Conservation (phyloP, 2,888 invertebrate genomes). For the Lasioglossum calceatum region DNA sequence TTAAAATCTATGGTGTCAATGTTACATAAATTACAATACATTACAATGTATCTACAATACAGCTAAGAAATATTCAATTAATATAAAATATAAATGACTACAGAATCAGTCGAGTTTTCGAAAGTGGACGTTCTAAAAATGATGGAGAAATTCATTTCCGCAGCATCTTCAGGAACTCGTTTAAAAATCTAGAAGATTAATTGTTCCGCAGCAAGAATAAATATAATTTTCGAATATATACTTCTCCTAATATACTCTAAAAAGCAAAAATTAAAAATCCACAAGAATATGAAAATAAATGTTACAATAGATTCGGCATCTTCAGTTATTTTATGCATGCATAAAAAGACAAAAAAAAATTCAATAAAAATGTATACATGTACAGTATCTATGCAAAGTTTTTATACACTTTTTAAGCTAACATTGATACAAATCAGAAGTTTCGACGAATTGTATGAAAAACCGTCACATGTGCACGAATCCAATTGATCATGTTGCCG, state of each 20-base stretch:
- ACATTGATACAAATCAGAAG: background rate
- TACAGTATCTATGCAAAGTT: background rate
- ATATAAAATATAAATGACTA: background rate
- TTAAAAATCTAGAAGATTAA: background rate
- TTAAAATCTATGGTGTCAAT: constrained; percentile 8
- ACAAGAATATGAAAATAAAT: background rate
- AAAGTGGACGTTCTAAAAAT: background rate
- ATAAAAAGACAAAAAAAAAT: background rate
- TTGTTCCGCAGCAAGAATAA: background rate
- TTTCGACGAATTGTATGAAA: constrained; percentile 1
- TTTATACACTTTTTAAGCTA: background rate
- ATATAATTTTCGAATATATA: background rate
- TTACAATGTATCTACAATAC: background rate
- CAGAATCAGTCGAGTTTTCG: background rate
- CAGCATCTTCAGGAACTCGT: background rate
- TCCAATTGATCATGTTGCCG: constrained; percentile 52
- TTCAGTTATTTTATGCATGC: background rate
- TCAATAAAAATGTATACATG: background rate
- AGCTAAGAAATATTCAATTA: background rate
- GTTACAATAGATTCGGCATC: background rate
- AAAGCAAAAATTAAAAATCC: background rate
- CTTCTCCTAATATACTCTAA: background rate
- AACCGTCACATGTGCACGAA: constrained; percentile 44
- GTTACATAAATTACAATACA: background rate
- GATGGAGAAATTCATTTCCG: background rate